phyloP scores from a whole-genome alignment of 2,888 invertebrate species.

The Caenorhabditis sp. region DNA sequence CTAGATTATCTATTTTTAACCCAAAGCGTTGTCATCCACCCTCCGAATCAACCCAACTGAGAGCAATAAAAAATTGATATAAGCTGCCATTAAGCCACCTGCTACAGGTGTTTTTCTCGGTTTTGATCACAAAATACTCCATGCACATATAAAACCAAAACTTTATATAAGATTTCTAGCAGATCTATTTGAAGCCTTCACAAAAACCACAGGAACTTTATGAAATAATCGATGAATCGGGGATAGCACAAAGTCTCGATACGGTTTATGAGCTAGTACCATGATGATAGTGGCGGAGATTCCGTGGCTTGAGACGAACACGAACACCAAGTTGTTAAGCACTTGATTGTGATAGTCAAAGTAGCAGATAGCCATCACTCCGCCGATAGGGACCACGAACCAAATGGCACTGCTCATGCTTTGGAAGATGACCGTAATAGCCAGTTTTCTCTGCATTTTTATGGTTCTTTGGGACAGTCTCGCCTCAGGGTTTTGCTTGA shows the following conservation, averaged over 20 bases:
- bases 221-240: not conserved
- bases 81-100: too few relatives aligned
- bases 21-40: too few relatives aligned
- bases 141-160: too few relatives aligned
- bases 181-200: not conserved
- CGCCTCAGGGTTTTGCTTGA: not conserved
- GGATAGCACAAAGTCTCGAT: not conserved
- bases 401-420: not conserved
- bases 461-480: not conserved
- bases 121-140: too few relatives aligned
- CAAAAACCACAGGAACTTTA: not conserved
- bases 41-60: too few relatives aligned
- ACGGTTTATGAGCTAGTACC: slow-evolving; percentile 1
- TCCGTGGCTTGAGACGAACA: not conserved
- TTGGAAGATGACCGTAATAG: not conserved
- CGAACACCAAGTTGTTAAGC: not conserved
- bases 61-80: too few relatives aligned
- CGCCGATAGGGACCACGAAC: slow-evolving; percentile 7
- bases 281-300: not conserved
- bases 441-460: not conserved
- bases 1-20: too few relatives aligned
- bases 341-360: slow-evolving; percentile 29
- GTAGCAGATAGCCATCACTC: not conserved
- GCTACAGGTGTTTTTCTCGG: too few relatives aligned
- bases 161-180: too few relatives aligned